Conservation (phyloP, 92 coral and sea anemone genomes). For the Anthopleura xanthogrammica region DNA sequence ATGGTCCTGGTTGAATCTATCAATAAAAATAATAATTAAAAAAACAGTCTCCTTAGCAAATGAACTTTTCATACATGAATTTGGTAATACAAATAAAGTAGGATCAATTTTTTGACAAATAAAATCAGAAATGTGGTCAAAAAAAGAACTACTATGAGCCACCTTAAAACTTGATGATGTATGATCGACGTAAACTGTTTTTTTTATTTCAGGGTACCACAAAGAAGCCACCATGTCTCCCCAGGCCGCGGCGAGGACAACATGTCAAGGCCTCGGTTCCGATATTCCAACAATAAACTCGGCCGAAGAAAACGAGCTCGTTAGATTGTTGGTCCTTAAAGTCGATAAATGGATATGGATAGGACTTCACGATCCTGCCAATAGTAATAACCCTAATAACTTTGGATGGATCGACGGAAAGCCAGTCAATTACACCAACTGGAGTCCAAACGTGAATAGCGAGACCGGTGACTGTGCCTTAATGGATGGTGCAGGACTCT, state of each 20-base stretch:
- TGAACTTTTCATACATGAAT: too few relatives aligned
- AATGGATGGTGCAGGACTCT: background rate
- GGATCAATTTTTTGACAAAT: too few relatives aligned
- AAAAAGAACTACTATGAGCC: too few relatives aligned
- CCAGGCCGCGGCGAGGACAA: background rate
- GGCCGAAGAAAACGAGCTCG: background rate
- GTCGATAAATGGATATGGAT: slow-evolving; percentile 5
- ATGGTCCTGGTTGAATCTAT: too few relatives aligned
- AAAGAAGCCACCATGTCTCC: background rate
- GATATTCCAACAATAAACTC: background rate
- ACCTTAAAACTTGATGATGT: too few relatives aligned
- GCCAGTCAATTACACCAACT: background rate
- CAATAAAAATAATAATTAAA: too few relatives aligned
- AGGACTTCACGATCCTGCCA: background rate
- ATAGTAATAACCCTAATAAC: background rate
- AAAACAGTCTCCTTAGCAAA: too few relatives aligned
- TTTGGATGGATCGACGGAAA: background rate
- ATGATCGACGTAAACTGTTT: background rate
- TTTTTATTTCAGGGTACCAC: background rate
- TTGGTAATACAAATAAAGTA: too few relatives aligned
- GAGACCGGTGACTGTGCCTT: background rate
- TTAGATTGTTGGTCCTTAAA: background rate
- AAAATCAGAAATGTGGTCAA: too few relatives aligned
- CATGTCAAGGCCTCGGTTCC: background rate
- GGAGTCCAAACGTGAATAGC: background rate